Percentiles rank a stretch among this genome's conserved stretches.
These are phyloP conservation scores for Minunthozetes semirufus DNA, from an alignment of 2,888 invertebrate species.

Conservation along the genomic window DNA sequence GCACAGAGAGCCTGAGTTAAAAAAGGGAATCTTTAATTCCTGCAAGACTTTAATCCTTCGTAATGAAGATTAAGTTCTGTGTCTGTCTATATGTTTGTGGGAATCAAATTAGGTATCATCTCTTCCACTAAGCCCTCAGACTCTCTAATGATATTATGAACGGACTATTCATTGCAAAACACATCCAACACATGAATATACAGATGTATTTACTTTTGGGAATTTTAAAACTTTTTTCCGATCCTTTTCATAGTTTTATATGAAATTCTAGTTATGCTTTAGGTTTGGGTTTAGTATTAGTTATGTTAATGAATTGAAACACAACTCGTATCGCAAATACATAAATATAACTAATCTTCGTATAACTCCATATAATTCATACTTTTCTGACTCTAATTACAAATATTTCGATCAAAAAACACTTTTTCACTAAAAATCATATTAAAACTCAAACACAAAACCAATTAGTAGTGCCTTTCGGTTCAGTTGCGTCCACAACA, in stretches of 20 bases:
- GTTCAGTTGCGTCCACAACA: background rate
- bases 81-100: constrained; percentile 22
- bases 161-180: constrained; percentile 15
- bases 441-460: background rate
- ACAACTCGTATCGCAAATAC: background rate
- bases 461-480: constrained; percentile 6
- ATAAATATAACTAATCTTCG: constrained; percentile 24
- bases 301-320: constrained; percentile 23
- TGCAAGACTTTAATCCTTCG: constrained; percentile 39
- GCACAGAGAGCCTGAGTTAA: background rate
- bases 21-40: constrained; percentile 30
- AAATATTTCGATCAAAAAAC: background rate
- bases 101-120: constrained; percentile 31
- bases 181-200: constrained; percentile 13
- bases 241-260: constrained; percentile 1
- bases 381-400: constrained; percentile 24
- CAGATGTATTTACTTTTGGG: constrained; percentile 6
- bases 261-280: constrained; percentile 6
- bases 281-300: background rate
- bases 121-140: constrained; percentile 18
- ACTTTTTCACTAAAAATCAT: background rate
- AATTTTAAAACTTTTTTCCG: background rate
- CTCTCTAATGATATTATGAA: constrained; percentile 21
- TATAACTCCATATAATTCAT: too few species aligned
- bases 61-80: constrained; percentile 40